Evolutionary conservation across 1,140 invertebrate genomes (phyloP).

Genomic region (Pantala flavescens): DNA sequence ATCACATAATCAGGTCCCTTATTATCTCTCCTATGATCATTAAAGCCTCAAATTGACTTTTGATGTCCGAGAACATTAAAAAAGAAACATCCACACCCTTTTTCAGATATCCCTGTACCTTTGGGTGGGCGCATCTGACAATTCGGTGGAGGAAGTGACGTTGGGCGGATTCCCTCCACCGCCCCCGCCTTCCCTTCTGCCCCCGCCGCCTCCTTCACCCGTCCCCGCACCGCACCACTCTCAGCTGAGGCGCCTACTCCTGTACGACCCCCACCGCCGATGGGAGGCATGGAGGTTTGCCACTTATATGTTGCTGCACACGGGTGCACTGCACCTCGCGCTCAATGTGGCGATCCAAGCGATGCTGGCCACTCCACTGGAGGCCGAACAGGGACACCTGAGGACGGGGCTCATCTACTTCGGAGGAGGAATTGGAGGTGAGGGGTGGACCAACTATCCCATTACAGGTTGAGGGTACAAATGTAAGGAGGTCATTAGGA

Average conservation of each 20-base stretch:
- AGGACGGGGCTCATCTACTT: slow-evolving; percentile 59
- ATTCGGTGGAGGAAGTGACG: slow-evolving; percentile 14
- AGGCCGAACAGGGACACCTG: slow-evolving; percentile 73
- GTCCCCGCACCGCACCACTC: slow-evolving; percentile 32
- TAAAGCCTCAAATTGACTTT: no score
- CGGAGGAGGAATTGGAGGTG: slow-evolving; percentile 47
- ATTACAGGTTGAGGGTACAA: no score
- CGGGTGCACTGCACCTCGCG: slow-evolving; percentile 49
- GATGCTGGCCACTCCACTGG: slow-evolving; percentile 56
- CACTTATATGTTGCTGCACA: slow-evolving; percentile 75
- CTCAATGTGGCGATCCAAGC: slow-evolving; percentile 55
- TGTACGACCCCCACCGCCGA: slow-evolving; percentile 57
- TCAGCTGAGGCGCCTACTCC: slow-evolving; percentile 35
- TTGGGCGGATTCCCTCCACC: slow-evolving; percentile 38
- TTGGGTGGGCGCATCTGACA: neutral
- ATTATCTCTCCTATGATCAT: no score
- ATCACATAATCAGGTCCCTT: no score
- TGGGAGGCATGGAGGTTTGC: slow-evolving; percentile 66
- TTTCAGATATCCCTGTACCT: neutral
- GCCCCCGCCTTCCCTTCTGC: slow-evolving; percentile 43
- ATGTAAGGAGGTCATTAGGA: no score
- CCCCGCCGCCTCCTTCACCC: slow-evolving; percentile 50
- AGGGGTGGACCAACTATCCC: neutral
- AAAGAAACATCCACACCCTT: no score
- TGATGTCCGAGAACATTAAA: no score